Base-by-base conservation (phyloP, 1,140 invertebrate species). In the Aphaenogaster ashmeadi region DNA sequence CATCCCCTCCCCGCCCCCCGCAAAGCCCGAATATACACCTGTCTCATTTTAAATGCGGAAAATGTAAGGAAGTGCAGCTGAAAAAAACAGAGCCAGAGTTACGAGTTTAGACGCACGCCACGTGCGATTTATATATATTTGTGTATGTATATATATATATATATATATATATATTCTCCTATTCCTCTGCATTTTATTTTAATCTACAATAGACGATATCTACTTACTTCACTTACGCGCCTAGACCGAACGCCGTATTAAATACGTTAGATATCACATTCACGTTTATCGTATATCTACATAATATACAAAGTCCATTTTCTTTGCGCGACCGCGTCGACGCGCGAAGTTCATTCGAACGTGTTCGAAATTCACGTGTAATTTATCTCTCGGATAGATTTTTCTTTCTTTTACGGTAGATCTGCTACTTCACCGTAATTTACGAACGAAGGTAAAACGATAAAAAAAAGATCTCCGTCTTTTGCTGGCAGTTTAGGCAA, bases 261-360 rank as follows among this genome's bases (percentile, higher is more conserved):
- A 91, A 92, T 91, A 94, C 91, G 90, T 91, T 92, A 93, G 93
- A 91, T 94, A 94, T 94, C 94, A 94, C 93, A 94, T 94, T 94
- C 91, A 94, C 86, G 93, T 93, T 93, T 90, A 93, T 91, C 87
- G 84, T 84, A 74, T 94, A 94, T 94, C 93, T 94, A 94, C 93
- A 94, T 89, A 94, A 94, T 94, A 93, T 94, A 94, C 93, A 94
- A 90, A 91, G 64, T 87, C 21, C 78, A 78, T 41, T 80, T 77
- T 41, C 75, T 77, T 54, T n/a, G 52, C 41, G 27, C 8, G 44
- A 60, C 47, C 27, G 27, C 38, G 64, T 58, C 18, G 18, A 13
- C 27, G n/a, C 44, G 21, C 18, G 27, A 66, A 64, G 13, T 52
- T 41, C 36, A 9, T 58, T 71, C 36, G 11, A 52, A 27, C 64